A percentile compares a stretch with the other conserved stretches of the same genome.
Evolutionary conservation across 2,888 invertebrate species (phyloP).

Genomic region (Coremacera marginata): DNA sequence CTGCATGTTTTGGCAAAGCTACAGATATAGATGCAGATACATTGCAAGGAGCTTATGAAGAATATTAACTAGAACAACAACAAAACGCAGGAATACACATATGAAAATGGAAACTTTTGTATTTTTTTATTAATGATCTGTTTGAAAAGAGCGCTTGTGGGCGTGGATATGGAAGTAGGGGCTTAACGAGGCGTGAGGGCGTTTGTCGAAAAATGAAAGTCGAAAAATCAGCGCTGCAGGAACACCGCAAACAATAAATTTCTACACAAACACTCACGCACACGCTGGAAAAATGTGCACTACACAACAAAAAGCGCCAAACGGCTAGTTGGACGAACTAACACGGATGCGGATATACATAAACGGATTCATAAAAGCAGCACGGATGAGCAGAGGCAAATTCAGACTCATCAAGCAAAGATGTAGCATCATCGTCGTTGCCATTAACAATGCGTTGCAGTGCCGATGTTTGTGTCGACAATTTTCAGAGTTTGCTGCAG

Average conservation of each 20-base stretch:
- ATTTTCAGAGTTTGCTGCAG: not conserved
- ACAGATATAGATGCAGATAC: not conserved
- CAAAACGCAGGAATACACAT: not conserved
- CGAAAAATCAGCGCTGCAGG: slow-evolving; percentile 14
- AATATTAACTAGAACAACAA: not conserved
- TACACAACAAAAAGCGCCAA: not conserved
- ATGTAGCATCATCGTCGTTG: not conserved
- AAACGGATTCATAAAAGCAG: not conserved
- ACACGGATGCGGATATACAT: not conserved
- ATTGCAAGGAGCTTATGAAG: not conserved
- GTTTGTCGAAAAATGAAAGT: not conserved
- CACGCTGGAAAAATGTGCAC: not conserved
- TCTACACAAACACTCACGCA: not conserved
- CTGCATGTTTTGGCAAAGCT: slow-evolving; percentile 22
- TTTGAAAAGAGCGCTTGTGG: not conserved
- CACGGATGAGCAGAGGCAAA: not conserved
- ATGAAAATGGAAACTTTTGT: not conserved
- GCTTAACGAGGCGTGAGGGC: not conserved
- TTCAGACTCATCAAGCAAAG: not conserved
- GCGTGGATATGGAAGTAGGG: not conserved
- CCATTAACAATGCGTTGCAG: not conserved
- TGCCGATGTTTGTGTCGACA: not conserved
- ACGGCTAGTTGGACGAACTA: too few species aligned
- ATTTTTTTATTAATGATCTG: too few species aligned
- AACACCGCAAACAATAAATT: slow-evolving; percentile 30